Percentiles rank a stretch among this genome's conserved stretches.
phyloP scores from a whole-genome alignment of 2,797 vertebrate species.

The Benthosema pterotum region DNA sequence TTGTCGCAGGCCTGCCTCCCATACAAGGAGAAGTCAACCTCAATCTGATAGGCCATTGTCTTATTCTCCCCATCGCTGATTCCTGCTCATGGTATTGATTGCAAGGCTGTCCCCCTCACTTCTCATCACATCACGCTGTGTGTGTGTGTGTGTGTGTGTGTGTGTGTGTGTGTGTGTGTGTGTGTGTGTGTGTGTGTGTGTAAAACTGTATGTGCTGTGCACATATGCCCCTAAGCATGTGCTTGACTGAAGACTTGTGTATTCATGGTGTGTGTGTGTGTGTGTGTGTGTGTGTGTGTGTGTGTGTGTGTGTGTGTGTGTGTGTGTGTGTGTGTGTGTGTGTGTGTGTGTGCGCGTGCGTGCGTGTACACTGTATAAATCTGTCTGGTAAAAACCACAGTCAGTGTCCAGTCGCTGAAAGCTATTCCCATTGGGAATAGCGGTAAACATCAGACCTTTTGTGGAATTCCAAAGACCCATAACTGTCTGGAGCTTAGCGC shows the following conservation, averaged over 20 bases:
- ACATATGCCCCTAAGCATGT: not conserved
- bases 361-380: slow-evolving; percentile 28
- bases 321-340: slow-evolving; percentile 36
- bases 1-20: slow-evolving; percentile 80
- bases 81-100: slow-evolving; percentile 87
- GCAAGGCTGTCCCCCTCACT: slow-evolving; percentile 66
- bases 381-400: slow-evolving; percentile 56
- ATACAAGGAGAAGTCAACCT: slow-evolving; percentile 90
- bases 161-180: not conserved
- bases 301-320: slow-evolving; percentile 48
- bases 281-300: slow-evolving; percentile 35
- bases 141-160: slow-evolving; percentile 43
- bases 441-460: slow-evolving; percentile 34
- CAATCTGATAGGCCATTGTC: slow-evolving; percentile 91
- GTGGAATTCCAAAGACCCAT: slow-evolving; percentile 44
- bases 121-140: slow-evolving; percentile 75
- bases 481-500: slow-evolving; percentile 1
- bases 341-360: slow-evolving; percentile 55
- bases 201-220: too few relatives aligned
- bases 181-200: too few relatives aligned
- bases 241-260: slow-evolving; percentile 4
- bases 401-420: slow-evolving; percentile 52
- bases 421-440: slow-evolving; percentile 38
- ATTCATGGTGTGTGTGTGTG: slow-evolving; percentile 49
- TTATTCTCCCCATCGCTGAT: slow-evolving; percentile 86